Evolutionary conservation across 2,888 invertebrate genomes (phyloP), one percentile per base, ranked within the genome.

Genomic region (Eilema caniola): DNA sequence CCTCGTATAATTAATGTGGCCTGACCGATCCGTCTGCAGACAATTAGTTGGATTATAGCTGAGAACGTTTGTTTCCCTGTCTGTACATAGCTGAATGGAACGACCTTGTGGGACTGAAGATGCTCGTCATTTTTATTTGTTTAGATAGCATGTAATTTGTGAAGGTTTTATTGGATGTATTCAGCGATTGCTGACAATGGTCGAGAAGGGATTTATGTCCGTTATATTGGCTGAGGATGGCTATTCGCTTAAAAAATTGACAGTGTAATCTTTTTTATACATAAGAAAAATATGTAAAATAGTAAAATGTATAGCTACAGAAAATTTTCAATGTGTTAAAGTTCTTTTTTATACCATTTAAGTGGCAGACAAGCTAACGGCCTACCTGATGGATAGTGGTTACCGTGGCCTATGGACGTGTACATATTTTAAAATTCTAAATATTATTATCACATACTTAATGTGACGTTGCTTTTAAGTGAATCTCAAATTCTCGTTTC

Each of bases 1-100:
- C 80, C 83, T 84, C 80, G 83, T 88, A 87, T 92, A 93, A 93
- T 92, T 93, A 92, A 92, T 90, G 92, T 87, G 85, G 79, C 79
- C 85, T 88, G 88, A 86, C 87, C 86, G 86, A 83, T 84, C 80
- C 78, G 80, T 79, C 83, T 84, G 80, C 75, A 80, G 84, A 88
- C 89, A 88, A 88, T 87, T 86, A 87, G 79, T 76, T 77, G 81
- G 79, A 84, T 85, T 86, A 82, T 79, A 79, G 76, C 77, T 77
- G 41, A 76, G 79, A 77, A 76, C 79, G 75, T 75, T 75, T 76
- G 68, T 80, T 74, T 77, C 73, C 78, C 76, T 71, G 70, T 75
- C 74, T 73, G 72, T 76, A 70, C 59, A 62, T 63, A 47, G 66
- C n/a, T 63, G 60, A 74, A 70, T 63, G 56, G 47, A 24, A 28